These are phyloP conservation scores for Varanus komodoensis DNA, from an alignment of 2,113 vertebrate species.

Conservation along the genomic window DNA sequence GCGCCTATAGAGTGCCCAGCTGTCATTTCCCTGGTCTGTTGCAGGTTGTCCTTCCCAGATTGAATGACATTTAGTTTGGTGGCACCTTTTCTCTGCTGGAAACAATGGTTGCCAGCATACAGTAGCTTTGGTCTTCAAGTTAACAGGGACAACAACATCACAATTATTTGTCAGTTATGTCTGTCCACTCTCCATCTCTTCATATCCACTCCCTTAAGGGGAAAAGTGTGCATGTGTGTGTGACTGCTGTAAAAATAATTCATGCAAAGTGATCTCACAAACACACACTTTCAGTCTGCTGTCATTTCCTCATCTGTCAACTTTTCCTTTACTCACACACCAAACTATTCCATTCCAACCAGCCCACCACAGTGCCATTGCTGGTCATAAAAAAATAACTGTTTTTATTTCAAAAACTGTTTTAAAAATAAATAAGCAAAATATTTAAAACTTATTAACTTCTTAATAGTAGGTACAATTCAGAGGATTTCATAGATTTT, in stretches of 20 bases:
- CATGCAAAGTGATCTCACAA: background rate
- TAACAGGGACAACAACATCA: background rate
- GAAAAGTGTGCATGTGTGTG: too few relatives aligned
- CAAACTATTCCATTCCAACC: background rate
- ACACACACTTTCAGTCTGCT: background rate
- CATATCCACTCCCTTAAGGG: background rate
- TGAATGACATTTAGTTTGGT: background rate
- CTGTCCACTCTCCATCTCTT: background rate
- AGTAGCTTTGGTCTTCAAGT: background rate
- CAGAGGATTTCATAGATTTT: background rate
- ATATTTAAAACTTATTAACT: too few relatives aligned
- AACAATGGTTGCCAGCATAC: background rate
- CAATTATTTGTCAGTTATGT: background rate
- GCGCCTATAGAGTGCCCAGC: background rate
- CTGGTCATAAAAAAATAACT: too few relatives aligned
- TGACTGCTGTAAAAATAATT: too few relatives aligned
- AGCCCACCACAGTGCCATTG: too few relatives aligned
- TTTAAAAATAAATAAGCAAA: too few relatives aligned
- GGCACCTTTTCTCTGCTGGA: background rate
- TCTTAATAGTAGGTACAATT: background rate
- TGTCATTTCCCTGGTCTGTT: too few relatives aligned
- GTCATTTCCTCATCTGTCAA: background rate
- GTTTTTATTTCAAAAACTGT: too few relatives aligned
- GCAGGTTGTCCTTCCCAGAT: background rate
- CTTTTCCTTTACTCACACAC: background rate